Evolutionary conservation across 2,888 invertebrate species (phyloP), one percentile per base, ranked within the genome.

Genomic region (Euplexia lucipara): DNA sequence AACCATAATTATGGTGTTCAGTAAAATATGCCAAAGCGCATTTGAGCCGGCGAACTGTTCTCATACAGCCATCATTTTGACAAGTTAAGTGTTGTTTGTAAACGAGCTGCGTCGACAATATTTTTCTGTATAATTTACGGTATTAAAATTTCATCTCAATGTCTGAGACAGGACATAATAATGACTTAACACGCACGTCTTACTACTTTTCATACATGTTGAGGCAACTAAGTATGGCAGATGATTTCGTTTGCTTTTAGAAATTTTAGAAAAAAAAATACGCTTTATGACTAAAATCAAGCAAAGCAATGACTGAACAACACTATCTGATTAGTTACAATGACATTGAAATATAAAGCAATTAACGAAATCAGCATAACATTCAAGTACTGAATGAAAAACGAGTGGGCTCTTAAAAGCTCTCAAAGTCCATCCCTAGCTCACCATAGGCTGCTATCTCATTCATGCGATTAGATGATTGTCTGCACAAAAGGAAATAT

Each of bases 121-220:
- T 86, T 87, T 88, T 84, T 83, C 77, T 78, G 80, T 79, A 85
- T 84, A 86, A 88, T 88, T 85, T 81, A 80, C 73, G 61, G 72
- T 79, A 83, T 88, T 86, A 86, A 85, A 84, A 84, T 86, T 86
- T 87, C 86, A 84, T 87, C 84, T 84, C 82, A 75, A 75, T 73
- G 81, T 82, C 78, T 76, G 77, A 37, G 69, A 75, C 57, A 64
- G 61, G 77, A 80, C 81, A 78, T 87, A 86, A 87, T 87, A 81
- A 85, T 83, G 78, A 83, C 83, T 83, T 79, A 79, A 83, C 89
- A 90, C 86, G 88, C 87, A 85, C 70, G 70, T 61, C 66, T 70
- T 69, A 62, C 49, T 61, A 75, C 61, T 65, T 64, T 58, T 71
- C 52, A 64, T 58, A 64, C 42, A n/a, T 53, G 44, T 47, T 51